Evolutionary conservation across 30 jellyfish, hydroid and myxozoan species (phyloP).

Genomic region (Aurelia coerulea): DNA sequence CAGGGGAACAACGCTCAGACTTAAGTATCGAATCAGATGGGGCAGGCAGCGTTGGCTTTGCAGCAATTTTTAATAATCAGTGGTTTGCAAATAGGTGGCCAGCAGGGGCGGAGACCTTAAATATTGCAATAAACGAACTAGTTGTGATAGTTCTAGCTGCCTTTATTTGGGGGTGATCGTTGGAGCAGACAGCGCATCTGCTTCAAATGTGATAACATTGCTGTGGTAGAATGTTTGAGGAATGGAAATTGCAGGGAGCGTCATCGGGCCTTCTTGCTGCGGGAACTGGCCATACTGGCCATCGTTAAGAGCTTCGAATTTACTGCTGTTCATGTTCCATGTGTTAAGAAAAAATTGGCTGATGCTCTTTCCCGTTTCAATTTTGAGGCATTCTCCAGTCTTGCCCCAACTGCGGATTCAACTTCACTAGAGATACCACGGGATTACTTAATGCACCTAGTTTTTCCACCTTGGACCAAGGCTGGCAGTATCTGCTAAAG

Average conservation of each 20-base stretch:
- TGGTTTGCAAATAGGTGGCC: conserved; percentile 25
- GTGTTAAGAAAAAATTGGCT: too few relatives aligned
- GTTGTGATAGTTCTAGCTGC: conserved; percentile 10
- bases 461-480: too few relatives aligned
- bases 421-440: too few relatives aligned
- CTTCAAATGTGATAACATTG: conserved; percentile 3
- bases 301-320: too few relatives aligned
- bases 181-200: background rate
- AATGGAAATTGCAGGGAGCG: conserved; percentile 12
- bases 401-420: too few relatives aligned
- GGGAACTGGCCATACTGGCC: background rate
- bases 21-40: conserved; percentile 17
- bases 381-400: too few relatives aligned
- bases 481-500: too few relatives aligned
- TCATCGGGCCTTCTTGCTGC: conserved; percentile 38
- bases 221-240: conserved; percentile 1
- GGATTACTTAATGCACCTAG: too few relatives aligned
- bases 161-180: conserved; percentile 5
- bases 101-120: background rate
- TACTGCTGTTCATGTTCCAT: too few relatives aligned
- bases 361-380: too few relatives aligned
- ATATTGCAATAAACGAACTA: conserved; percentile 18
- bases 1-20: background rate
- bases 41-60: conserved; percentile 11
- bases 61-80: background rate